Percentiles rank a stretch among this genome's conserved stretches.
These are phyloP conservation scores for Leucophora obtusa DNA, from an alignment of 2,888 invertebrate species.

Conservation along the genomic window DNA sequence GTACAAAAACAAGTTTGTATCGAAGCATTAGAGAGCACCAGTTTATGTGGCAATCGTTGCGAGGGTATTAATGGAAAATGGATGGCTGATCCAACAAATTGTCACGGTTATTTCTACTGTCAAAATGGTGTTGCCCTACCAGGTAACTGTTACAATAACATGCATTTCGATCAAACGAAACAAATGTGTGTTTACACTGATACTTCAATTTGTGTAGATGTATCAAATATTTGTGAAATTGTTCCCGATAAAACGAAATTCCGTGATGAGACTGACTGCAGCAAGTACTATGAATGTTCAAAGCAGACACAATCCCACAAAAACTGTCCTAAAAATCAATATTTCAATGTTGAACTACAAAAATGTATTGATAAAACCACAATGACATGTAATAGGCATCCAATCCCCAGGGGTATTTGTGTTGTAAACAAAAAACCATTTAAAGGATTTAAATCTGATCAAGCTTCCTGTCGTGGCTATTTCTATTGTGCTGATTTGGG, in stretches of 20 bases:
- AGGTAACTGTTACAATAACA: constrained; percentile 64
- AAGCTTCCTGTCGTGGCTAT: constrained; percentile 73
- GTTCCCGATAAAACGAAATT: constrained; percentile 68
- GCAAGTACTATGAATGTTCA: constrained; percentile 70
- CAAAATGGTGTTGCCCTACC: constrained; percentile 52
- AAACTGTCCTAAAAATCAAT: constrained; percentile 62
- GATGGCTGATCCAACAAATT: constrained; percentile 70
- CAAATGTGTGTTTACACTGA: constrained; percentile 69
- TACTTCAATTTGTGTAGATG: constrained; percentile 69
- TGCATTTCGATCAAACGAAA: constrained; percentile 68
- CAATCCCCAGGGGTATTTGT: constrained; percentile 67
- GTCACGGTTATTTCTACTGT: constrained; percentile 72
- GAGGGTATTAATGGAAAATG: constrained; percentile 63
- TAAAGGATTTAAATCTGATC: constrained; percentile 65
- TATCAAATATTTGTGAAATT: constrained; percentile 72
- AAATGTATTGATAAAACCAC: constrained; percentile 65
- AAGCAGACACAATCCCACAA: constrained; percentile 46
- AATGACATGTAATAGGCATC: constrained; percentile 69
- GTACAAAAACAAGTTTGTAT: constrained; percentile 67
- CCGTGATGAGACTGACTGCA: constrained; percentile 69
- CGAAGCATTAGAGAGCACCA: constrained; percentile 28
- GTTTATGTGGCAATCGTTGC: constrained; percentile 71
- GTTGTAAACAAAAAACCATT: constrained; percentile 26
- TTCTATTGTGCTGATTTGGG: constrained; percentile 69
- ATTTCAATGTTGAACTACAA: constrained; percentile 69